Percentiles rank a stretch among this genome's conserved stretches.
Evolutionary conservation across 2,113 vertebrate species (phyloP).

Genomic region (Columbina picui): DNA sequence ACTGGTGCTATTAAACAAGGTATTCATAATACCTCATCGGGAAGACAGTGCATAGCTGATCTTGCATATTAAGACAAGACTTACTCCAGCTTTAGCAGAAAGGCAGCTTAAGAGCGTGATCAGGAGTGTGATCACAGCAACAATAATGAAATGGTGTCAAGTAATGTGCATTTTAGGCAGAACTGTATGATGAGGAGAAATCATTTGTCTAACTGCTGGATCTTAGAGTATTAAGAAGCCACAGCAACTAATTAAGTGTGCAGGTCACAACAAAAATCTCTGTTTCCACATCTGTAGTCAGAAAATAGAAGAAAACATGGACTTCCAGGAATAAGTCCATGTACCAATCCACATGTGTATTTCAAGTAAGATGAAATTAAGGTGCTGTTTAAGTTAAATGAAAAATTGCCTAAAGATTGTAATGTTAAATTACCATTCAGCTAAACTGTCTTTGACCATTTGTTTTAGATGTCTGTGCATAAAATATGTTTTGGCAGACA

Average conservation of each 20-base stretch:
- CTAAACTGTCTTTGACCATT: not conserved
- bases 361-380: not conserved
- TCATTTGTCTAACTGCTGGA: not conserved
- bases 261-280: not conserved
- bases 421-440: not conserved
- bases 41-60: not conserved
- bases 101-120: not conserved
- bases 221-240: not conserved
- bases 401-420: not conserved
- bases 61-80: not conserved
- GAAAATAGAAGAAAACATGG: not conserved
- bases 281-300: not conserved
- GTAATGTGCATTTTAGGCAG: not conserved
- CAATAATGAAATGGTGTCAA: not conserved
- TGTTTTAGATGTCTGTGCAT: not conserved
- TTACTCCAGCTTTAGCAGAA: not conserved
- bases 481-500: not conserved
- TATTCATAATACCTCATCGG: not conserved
- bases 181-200: not conserved
- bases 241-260: not conserved
- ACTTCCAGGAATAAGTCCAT: not conserved
- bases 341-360: not conserved
- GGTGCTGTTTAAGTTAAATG: not conserved
- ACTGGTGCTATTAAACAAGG: not conserved
- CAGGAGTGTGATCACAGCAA: not conserved